Conservation (phyloP, 2,888 invertebrate species). For the Pseudococcus longispinus region DNA sequence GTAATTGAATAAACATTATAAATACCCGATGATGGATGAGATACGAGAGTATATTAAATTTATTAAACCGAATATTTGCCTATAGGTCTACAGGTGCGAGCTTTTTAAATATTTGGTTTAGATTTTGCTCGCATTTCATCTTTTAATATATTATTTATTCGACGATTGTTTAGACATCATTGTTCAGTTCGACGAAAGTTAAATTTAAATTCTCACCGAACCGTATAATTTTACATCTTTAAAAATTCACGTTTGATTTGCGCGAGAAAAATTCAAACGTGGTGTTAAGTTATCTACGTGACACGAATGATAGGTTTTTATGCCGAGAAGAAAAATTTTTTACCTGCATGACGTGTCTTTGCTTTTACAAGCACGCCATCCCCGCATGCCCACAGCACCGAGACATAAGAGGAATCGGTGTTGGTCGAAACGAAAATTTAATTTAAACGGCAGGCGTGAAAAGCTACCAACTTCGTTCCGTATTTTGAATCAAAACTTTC, state of each 20-base stretch:
- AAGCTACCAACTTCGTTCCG: slow-evolving; percentile 56
- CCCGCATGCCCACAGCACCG: too few relatives aligned
- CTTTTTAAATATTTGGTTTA: slow-evolving; percentile 12
- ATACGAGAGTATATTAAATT: neutral
- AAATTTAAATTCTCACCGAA: slow-evolving; percentile 12
- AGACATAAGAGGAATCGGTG: neutral
- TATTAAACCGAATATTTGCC: neutral
- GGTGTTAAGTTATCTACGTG: neutral
- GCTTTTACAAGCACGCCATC: too few relatives aligned
- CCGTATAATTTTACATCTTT: neutral
- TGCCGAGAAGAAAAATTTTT: slow-evolving; percentile 38
- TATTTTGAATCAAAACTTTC: slow-evolving; percentile 56
- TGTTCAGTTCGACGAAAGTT: neutral
- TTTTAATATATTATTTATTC: neutral
- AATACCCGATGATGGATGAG: slow-evolving; percentile 24
- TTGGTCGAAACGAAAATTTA: slow-evolving; percentile 51
- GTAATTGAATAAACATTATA: slow-evolving; percentile 37
- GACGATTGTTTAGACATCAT: neutral
- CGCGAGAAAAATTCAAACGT: neutral
- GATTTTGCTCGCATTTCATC: neutral
- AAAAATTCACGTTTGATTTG: slow-evolving; percentile 35
- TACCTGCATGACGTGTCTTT: slow-evolving; percentile 34
- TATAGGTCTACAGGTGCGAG: neutral
- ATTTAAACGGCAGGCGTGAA: slow-evolving; percentile 55
- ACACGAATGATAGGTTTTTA: slow-evolving; percentile 32